Evolutionary conservation across 2,888 invertebrate species (phyloP).

Genomic region (Agrilus biguttatus): DNA sequence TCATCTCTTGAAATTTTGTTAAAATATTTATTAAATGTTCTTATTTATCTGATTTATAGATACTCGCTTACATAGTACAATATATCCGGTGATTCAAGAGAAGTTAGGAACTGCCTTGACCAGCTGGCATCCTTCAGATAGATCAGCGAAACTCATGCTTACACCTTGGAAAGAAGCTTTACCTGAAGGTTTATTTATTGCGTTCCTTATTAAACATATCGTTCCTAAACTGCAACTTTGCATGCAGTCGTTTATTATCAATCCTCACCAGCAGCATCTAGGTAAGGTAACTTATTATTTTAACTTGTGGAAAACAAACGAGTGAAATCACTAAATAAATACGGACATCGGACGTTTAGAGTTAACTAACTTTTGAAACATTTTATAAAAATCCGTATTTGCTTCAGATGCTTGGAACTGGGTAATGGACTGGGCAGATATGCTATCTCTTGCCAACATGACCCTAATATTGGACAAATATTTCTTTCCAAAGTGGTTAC

Average conservation of each 20-base stretch:
- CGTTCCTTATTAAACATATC: constrained; percentile 73
- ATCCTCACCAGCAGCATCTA: constrained; percentile 58
- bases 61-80: constrained; percentile 28
- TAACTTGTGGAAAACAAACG: background rate
- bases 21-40: background rate
- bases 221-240: constrained; percentile 74
- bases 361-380: constrained; percentile 1
- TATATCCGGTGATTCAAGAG: constrained; percentile 83
- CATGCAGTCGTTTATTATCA: constrained; percentile 47
- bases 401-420: constrained; percentile 77
- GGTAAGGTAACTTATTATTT: constrained; percentile 25
- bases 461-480: constrained; percentile 70
- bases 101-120: constrained; percentile 78
- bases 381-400: background rate
- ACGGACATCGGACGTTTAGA: background rate
- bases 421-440: constrained; percentile 86
- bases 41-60: constrained; percentile 15
- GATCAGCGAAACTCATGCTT: constrained; percentile 81
- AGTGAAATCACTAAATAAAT: background rate
- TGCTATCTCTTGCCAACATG: constrained; percentile 65
- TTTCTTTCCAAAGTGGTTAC: constrained; percentile 89
- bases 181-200: constrained; percentile 53
- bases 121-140: constrained; percentile 93
- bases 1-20: background rate
- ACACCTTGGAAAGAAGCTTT: constrained; percentile 71